Evolutionary conservation across 2,113 vertebrate genomes (phyloP).

Genomic region (Stictonetta naevosa): DNA sequence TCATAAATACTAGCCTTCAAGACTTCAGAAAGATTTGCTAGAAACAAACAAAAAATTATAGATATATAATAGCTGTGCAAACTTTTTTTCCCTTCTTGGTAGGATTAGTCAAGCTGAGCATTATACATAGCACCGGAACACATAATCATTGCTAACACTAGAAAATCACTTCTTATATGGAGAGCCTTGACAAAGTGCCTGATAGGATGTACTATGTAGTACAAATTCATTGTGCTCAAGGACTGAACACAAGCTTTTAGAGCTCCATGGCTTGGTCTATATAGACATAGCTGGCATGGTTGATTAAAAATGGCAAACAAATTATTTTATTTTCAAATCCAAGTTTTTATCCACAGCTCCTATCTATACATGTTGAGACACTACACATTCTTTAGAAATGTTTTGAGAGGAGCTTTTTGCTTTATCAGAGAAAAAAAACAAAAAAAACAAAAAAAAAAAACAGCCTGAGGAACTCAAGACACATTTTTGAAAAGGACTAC

Average conservation of each 20-base stretch:
- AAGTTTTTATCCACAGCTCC: not conserved
- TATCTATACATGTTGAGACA: not conserved
- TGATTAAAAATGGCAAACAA: not conserved
- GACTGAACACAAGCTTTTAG: not conserved
- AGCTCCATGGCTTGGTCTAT: not conserved
- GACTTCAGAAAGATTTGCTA: not conserved
- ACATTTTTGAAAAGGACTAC: not conserved
- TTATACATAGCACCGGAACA: not conserved
- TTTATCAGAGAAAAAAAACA: not conserved
- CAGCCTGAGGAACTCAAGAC: not conserved
- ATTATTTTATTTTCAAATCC: conserved; percentile 18
- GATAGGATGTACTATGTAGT: no score
- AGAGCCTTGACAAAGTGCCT: accelerated
- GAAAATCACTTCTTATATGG: not conserved
- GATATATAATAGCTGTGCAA: not conserved
- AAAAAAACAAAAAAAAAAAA: not conserved
- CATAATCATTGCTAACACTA: not conserved
- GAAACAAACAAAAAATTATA: not conserved
- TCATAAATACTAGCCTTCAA: not conserved
- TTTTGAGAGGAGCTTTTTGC: not conserved
- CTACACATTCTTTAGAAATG: not conserved
- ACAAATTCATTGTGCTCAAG: not conserved
- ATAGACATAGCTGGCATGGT: not conserved
- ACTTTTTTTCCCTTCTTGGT: not conserved
- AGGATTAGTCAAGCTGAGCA: not conserved